Conservation (phyloP, 2,113 vertebrate genomes). For the Ariopsis seemanni region DNA sequence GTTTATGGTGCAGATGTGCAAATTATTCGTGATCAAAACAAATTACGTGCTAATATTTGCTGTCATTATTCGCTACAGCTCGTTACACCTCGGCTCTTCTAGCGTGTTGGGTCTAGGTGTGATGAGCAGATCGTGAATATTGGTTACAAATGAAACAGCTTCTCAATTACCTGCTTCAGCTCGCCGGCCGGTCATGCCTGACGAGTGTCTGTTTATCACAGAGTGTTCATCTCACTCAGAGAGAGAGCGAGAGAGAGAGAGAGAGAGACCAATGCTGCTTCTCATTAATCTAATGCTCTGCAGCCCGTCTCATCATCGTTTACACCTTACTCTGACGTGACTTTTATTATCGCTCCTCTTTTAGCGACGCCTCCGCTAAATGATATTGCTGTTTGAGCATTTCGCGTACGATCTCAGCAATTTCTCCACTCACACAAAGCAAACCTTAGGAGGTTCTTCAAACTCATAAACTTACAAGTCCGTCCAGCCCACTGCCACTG, state of each 20-base stretch:
- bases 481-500: not conserved
- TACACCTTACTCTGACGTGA: constrained; percentile 34
- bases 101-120: constrained; percentile 26
- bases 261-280: constrained; percentile 6
- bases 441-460: constrained; percentile 32
- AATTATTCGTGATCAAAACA: constrained; percentile 40
- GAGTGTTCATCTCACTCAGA: constrained; percentile 28
- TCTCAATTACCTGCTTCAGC: constrained; percentile 46
- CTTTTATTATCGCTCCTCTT: constrained; percentile 42
- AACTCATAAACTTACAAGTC: constrained; percentile 19
- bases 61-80: constrained; percentile 37
- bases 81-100: constrained; percentile 38
- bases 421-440: constrained; percentile 8
- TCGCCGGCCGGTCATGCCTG: constrained; percentile 36
- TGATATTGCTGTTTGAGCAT: constrained; percentile 40
- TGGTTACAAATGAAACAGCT: constrained; percentile 47
- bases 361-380: constrained; percentile 11
- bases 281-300: constrained; percentile 49
- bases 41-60: constrained; percentile 33
- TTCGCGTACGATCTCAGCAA: constrained; percentile 1
- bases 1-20: not conserved
- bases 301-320: constrained; percentile 43
- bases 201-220: constrained; percentile 46
- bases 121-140: constrained; percentile 37
- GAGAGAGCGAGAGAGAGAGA: not conserved